phyloP scores from a whole-genome alignment of 2,888 invertebrate genomes.

The Plagodis pulveraria region DNA sequence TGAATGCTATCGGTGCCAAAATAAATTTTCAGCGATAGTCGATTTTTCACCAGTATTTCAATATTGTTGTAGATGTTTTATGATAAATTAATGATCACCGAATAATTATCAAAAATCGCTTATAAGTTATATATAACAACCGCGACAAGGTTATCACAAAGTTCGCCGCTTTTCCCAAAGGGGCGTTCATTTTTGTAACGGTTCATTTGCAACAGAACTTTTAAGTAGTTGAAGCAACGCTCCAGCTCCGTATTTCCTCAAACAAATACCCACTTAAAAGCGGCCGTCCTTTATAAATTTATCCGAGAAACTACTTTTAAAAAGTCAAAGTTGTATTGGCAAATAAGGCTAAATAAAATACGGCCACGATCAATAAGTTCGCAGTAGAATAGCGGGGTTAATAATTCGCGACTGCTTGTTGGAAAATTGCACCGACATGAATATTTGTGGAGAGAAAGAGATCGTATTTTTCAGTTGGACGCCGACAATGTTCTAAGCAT shows the following conservation, averaged over 20 bases:
- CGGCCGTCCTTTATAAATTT: conserved; percentile 45
- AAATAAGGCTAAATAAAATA: conserved; percentile 36
- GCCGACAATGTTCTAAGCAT: conserved; percentile 65
- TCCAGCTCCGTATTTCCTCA: conserved; percentile 60
- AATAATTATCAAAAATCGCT: conserved; percentile 26
- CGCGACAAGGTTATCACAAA: conserved; percentile 41
- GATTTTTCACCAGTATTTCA: neutral
- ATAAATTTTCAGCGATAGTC: neutral
- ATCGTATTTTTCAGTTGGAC: conserved; percentile 64
- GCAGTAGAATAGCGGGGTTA: conserved; percentile 15
- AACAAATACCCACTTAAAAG: conserved; percentile 58
- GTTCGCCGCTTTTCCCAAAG: conserved; percentile 47
- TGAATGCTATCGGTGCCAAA: neutral
- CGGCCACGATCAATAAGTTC: conserved; percentile 22
- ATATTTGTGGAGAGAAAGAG: conserved; percentile 50
- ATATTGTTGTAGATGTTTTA: too few relatives aligned
- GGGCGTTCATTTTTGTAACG: conserved; percentile 71
- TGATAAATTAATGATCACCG: too few relatives aligned
- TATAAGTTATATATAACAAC: conserved; percentile 29
- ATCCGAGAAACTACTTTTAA: conserved; percentile 51
- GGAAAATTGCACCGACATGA: conserved; percentile 45
- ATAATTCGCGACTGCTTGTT: conserved; percentile 23
- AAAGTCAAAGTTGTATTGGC: conserved; percentile 48
- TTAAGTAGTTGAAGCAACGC: conserved; percentile 68
- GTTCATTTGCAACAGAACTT: conserved; percentile 75